Evolutionary conservation across 2,888 invertebrate species (phyloP).

Genomic region (Melieria crassipennis): DNA sequence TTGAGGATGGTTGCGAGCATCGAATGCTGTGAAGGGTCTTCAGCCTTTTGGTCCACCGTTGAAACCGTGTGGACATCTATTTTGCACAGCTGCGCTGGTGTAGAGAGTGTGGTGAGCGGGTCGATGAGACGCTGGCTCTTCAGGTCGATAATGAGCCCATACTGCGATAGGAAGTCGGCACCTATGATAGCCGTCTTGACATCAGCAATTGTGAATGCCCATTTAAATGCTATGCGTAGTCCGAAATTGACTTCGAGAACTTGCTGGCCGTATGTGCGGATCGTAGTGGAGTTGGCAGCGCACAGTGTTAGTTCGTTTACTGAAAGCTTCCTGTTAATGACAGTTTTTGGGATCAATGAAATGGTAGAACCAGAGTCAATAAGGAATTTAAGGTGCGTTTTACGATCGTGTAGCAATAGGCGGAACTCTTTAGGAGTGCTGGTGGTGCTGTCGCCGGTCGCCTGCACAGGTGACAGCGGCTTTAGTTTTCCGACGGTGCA

Average conservation of each 20-base stretch:
- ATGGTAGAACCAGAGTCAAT: slow-evolving; percentile 43
- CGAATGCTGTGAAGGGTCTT: no score
- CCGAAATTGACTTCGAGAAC: slow-evolving; percentile 39
- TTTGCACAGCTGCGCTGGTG: no score
- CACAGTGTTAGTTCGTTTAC: slow-evolving; percentile 22
- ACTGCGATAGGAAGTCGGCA: slow-evolving; percentile 38
- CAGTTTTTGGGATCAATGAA: slow-evolving; percentile 36
- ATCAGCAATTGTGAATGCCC: slow-evolving; percentile 44
- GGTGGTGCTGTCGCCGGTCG: slow-evolving; percentile 32
- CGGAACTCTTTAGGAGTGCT: slow-evolving; percentile 11
- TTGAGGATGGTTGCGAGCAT: no score
- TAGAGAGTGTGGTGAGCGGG: slow-evolving; percentile 11
- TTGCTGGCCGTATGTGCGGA: slow-evolving; percentile 37
- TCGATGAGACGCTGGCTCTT: slow-evolving; percentile 31
- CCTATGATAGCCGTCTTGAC: slow-evolving; percentile 40
- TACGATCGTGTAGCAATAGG: slow-evolving; percentile 26
- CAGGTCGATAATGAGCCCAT: slow-evolving; percentile 36
- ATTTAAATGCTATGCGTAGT: slow-evolving; percentile 38
- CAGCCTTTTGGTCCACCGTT: no score
- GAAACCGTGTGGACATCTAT: no score
- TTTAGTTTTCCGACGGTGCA: background rate
- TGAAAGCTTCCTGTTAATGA: slow-evolving; percentile 28
- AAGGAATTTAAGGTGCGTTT: slow-evolving; percentile 32
- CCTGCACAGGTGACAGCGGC: slow-evolving; percentile 32
- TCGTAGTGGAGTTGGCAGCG: slow-evolving; percentile 41